phyloP scores from a whole-genome alignment of 2,888 invertebrate genomes.

The Drosophila anomalipes region DNA sequence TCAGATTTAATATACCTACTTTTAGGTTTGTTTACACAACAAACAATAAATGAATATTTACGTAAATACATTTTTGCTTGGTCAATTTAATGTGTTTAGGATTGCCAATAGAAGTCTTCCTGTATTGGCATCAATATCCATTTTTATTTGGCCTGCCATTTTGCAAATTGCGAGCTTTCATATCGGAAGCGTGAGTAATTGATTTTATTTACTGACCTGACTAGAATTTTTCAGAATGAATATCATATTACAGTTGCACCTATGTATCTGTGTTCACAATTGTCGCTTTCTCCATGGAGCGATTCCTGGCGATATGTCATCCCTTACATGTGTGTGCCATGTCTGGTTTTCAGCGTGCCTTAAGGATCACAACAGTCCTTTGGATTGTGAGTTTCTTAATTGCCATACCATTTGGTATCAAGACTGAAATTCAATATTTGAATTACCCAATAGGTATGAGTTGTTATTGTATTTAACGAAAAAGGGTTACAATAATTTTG shows the following conservation, averaged over 20 bases:
- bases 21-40: conserved; percentile 89
- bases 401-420: conserved; percentile 91
- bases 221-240: not conserved
- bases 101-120: conserved; percentile 93
- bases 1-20: conserved; percentile 93
- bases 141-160: conserved; percentile 92
- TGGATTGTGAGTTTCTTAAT: conserved; percentile 92
- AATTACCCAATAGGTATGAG: conserved; percentile 89
- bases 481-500: not conserved
- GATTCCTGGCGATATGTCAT: conserved; percentile 96
- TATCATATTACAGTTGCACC: conserved; percentile 88
- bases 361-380: conserved; percentile 91
- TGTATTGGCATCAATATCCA: conserved; percentile 95
- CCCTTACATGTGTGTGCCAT: conserved; percentile 93
- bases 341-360: conserved; percentile 92
- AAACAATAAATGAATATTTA: too few species aligned
- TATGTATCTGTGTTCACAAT: conserved; percentile 96
- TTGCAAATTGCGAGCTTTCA: conserved; percentile 92
- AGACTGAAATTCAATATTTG: conserved; percentile 91
- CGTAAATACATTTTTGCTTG: not conserved
- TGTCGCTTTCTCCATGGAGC: conserved; percentile 95
- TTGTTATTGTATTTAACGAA: conserved; percentile 17
- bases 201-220: too few species aligned
- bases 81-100: conserved; percentile 86
- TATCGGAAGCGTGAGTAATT: conserved; percentile 93